Percentiles rank a stretch among this genome's conserved stretches.
phyloP scores from a whole-genome alignment of 2,113 vertebrate species.

The Eulemur rufifrons region DNA sequence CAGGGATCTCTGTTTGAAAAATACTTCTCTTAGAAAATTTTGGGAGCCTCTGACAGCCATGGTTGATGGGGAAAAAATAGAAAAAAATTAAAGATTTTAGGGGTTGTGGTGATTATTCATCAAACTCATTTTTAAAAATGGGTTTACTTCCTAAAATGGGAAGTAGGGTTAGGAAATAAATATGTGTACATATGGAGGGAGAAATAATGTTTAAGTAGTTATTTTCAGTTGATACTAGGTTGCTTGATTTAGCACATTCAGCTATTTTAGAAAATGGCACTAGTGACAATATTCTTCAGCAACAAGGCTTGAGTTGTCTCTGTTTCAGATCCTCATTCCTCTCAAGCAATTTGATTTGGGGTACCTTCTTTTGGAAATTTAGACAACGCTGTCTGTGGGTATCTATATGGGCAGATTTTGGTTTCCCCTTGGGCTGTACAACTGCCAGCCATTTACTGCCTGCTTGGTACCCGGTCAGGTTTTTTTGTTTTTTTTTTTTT shows the following conservation, averaged over 20 bases:
- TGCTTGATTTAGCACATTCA: neutral
- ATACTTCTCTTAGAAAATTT: neutral
- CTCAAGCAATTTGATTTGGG: neutral
- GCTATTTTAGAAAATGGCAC: neutral
- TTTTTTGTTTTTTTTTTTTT: neutral
- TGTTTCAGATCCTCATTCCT: neutral
- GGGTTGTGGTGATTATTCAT: neutral
- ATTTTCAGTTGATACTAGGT: neutral
- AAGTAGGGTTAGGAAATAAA: neutral
- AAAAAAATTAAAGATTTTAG: neutral
- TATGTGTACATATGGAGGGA: neutral
- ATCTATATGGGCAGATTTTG: neutral
- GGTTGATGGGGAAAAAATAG: neutral
- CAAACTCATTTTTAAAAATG: neutral
- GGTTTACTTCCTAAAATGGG: neutral
- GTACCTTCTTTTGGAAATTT: constrained; percentile 15
- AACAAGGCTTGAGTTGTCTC: neutral
- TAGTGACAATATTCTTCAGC: constrained; percentile 6
- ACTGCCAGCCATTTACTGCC: constrained; percentile 44
- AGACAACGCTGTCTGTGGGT: neutral
- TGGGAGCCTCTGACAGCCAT: neutral
- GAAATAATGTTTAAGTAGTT: neutral
- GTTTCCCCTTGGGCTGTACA: neutral
- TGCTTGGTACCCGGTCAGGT: neutral
- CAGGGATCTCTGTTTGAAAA: neutral